Evolutionary conservation across 2,888 invertebrate genomes (phyloP).

Genomic region (Cephus sareptanus): DNA sequence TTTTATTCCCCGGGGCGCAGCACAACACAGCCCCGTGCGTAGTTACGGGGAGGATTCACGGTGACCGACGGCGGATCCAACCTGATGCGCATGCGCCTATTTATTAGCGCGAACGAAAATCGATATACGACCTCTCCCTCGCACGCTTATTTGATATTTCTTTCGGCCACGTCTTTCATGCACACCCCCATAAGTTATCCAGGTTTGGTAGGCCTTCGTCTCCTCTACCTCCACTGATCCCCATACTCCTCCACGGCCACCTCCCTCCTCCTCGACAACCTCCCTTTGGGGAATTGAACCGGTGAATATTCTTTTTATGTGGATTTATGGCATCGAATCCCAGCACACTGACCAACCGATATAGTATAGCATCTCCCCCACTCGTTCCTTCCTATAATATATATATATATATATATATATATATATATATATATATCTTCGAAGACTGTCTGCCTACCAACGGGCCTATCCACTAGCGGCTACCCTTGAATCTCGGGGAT

Average conservation of each 20-base stretch:
- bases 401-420: neutral
- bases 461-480: neutral
- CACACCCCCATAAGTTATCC: neutral
- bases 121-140: conserved; percentile 46
- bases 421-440: neutral
- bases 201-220: neutral
- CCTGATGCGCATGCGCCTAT: conserved; percentile 55
- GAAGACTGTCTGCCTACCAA: neutral
- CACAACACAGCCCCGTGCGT: conserved; percentile 9
- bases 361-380: neutral
- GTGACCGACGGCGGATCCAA: conserved; percentile 1
- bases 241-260: neutral
- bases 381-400: neutral
- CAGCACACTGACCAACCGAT: neutral
- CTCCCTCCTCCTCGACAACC: neutral
- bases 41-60: conserved; percentile 1
- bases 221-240: neutral
- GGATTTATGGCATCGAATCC: conserved; percentile 7
- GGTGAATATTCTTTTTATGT: conserved; percentile 7
- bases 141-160: conserved; percentile 40
- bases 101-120: conserved; percentile 60
- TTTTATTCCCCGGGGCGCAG: conserved; percentile 37
- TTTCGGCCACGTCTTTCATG: conserved; percentile 37
- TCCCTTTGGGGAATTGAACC: neutral
- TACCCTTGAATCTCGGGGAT: neutral